Percentiles rank a stretch among this genome's conserved stretches.
phyloP scores from a whole-genome alignment of 2,888 invertebrate genomes.

The Drosophila macrospina region DNA sequence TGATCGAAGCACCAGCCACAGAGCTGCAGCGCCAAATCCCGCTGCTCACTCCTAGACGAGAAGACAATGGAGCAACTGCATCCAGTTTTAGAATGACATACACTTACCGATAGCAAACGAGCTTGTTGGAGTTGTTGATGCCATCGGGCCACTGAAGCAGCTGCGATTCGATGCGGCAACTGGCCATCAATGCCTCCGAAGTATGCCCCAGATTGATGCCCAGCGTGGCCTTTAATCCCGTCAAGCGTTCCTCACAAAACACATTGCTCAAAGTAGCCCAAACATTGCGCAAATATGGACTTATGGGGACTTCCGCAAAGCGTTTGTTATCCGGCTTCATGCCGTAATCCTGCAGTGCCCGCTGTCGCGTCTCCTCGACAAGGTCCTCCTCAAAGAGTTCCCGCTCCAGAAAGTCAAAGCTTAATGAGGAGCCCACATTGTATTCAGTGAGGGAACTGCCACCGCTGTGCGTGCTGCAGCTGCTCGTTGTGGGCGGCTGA shows the following conservation, averaged over 20 bases:
- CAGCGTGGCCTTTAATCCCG: conserved; percentile 85
- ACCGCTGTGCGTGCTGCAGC: conserved; percentile 59
- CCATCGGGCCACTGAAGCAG: conserved; percentile 84
- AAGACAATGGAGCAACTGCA: not conserved
- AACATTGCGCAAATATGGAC: conserved; percentile 90
- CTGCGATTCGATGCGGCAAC: conserved; percentile 74
- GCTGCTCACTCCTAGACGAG: conserved; percentile 86
- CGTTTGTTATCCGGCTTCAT: conserved; percentile 91
- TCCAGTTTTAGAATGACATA: not conserved
- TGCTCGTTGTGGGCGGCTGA: conserved; percentile 48
- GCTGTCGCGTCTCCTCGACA: conserved; percentile 87
- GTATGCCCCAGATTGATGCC: conserved; percentile 79
- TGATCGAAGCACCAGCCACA: conserved; percentile 96
- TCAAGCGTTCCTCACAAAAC: conserved; percentile 88
- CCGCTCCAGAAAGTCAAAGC: conserved; percentile 71
- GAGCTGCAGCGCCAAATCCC: conserved; percentile 92
- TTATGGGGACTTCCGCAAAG: conserved; percentile 92
- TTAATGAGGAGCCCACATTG: conserved; percentile 62
- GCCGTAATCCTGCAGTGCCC: conserved; percentile 91
- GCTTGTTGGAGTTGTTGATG: conserved; percentile 82
- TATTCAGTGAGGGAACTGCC: conserved; percentile 56
- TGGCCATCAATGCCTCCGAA: conserved; percentile 75
- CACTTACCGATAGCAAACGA: conserved; percentile 81
- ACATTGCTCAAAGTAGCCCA: conserved; percentile 88
- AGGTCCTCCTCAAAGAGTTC: conserved; percentile 77